Evolutionary conservation across 2,888 invertebrate genomes (phyloP).

Genomic region (Erynnis tages): DNA sequence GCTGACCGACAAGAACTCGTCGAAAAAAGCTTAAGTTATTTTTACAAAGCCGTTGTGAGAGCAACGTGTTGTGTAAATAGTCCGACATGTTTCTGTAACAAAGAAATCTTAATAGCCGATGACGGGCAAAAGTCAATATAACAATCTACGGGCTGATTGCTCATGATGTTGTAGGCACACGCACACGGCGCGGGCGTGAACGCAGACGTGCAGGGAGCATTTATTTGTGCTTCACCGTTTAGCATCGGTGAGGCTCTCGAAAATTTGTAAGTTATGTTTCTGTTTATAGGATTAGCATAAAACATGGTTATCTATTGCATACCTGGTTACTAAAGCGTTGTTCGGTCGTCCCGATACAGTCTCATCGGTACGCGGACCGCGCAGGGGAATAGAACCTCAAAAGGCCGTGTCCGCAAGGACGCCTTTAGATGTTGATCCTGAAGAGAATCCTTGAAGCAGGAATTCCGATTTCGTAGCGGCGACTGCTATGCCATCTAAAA

Average conservation of each 20-base stretch:
- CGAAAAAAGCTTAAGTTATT: constrained; percentile 67
- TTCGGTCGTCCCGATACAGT: constrained; percentile 63
- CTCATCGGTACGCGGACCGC: constrained; percentile 45
- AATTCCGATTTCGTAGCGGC: constrained; percentile 77
- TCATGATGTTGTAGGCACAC: constrained; percentile 63
- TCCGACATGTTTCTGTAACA: constrained; percentile 80
- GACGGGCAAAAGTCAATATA: constrained; percentile 77
- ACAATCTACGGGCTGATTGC: constrained; percentile 78
- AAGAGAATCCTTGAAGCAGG: constrained; percentile 64
- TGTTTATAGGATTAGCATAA: constrained; percentile 74
- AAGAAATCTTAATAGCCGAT: constrained; percentile 81
- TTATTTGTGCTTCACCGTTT: constrained; percentile 48
- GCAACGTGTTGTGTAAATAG: constrained; percentile 80
- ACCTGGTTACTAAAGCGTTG: constrained; percentile 73
- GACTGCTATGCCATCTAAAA: constrained; percentile 81
- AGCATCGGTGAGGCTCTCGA: constrained; percentile 54
- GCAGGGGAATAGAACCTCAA: constrained; percentile 56
- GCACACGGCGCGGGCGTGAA: constrained; percentile 44
- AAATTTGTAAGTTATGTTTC: constrained; percentile 75
- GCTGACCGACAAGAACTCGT: constrained; percentile 59
- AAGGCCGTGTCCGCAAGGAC: constrained; percentile 6
- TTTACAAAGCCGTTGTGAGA: constrained; percentile 68
- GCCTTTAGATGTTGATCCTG: constrained; percentile 19
- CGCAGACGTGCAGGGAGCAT: constrained; percentile 46
- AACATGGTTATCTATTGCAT: constrained; percentile 77